phyloP scores from a whole-genome alignment of 1,140 invertebrate species.

The Leptinotarsa lineolata region DNA sequence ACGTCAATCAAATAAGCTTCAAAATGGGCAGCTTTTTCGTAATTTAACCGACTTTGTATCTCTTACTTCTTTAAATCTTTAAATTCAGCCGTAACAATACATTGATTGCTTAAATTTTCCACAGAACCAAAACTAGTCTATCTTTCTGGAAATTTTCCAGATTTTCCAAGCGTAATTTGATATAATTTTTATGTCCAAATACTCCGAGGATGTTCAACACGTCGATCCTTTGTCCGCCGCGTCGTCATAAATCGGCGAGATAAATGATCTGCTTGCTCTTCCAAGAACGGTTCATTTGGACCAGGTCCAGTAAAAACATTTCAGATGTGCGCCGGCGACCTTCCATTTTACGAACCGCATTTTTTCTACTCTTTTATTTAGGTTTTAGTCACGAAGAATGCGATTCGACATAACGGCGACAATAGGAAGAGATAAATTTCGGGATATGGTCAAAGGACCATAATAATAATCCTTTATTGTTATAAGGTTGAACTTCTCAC shows the following conservation, averaged over 20 bases:
- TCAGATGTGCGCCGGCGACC: background rate
- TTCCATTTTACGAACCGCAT: background rate
- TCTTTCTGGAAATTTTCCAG: no score
- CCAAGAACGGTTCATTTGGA: slow-evolving; percentile 2
- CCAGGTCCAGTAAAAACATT: background rate
- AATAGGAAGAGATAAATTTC: background rate
- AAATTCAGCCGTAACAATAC: no score
- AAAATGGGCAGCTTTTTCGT: no score
- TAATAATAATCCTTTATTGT: no score
- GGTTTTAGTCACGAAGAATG: background rate
- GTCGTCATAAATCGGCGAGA: background rate
- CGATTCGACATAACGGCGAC: background rate
- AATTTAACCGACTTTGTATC: no score
- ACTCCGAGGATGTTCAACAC: background rate
- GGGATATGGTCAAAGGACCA: no score
- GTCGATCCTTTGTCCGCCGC: background rate
- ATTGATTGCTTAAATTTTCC: no score
- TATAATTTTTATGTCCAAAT: background rate
- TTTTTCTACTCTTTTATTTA: background rate
- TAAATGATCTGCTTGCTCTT: background rate
- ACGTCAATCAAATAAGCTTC: no score
- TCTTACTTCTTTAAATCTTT: no score
- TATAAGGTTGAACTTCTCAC: no score
- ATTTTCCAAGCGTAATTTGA: background rate
- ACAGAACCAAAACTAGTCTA: no score